Evolutionary conservation across 1,140 invertebrate genomes (phyloP).

Genomic region (Saccostrea glomerata): DNA sequence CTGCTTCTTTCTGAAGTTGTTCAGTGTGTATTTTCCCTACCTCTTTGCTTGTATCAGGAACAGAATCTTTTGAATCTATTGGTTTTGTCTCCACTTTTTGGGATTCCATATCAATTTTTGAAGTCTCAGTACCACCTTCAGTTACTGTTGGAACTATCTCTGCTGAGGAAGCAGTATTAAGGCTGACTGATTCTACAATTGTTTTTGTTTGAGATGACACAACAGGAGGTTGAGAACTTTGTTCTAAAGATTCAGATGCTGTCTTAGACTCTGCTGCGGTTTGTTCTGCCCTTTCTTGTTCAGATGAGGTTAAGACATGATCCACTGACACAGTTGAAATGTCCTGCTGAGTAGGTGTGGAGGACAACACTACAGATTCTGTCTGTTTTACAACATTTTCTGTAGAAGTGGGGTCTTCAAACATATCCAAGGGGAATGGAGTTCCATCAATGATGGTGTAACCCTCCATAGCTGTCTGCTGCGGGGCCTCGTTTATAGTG

Average conservation of each 20-base stretch:
- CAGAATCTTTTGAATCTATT: not conserved
- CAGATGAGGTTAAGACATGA: not conserved
- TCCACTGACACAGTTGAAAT: not conserved
- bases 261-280: not conserved
- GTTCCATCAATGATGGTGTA: conserved; percentile 58
- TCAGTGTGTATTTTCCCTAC: not conserved
- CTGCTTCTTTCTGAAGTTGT: not conserved
- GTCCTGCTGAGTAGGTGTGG: not conserved
- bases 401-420: conserved; percentile 47
- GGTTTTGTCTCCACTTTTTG: not conserved
- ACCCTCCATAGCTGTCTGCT: conserved; percentile 23
- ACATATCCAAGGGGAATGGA: conserved; percentile 55
- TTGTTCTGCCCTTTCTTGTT: not conserved
- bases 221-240: conserved; percentile 10
- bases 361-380: not conserved
- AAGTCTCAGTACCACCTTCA: not conserved
- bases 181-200: not conserved
- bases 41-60: not conserved
- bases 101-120: not conserved
- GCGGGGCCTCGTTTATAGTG: not conserved
- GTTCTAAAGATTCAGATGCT: not conserved
- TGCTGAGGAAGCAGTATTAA: not conserved
- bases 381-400: not conserved
- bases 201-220: not conserved
- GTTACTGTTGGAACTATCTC: conserved; percentile 14